Evolutionary conservation across 2,113 vertebrate species (phyloP).

Genomic region (Platichthys flesus): DNA sequence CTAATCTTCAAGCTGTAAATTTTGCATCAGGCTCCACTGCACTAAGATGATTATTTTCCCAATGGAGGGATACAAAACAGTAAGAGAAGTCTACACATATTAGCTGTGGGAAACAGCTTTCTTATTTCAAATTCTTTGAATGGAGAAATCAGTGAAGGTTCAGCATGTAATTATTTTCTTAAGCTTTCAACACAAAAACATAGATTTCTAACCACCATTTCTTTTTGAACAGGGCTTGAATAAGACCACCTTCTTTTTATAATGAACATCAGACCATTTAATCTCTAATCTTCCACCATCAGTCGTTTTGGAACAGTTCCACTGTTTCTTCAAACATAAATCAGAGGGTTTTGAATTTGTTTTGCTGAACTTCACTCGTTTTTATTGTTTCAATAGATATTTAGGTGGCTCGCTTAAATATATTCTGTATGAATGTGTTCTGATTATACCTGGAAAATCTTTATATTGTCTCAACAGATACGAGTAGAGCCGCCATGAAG

Average conservation of each 20-base stretch:
- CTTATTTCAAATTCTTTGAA: background rate
- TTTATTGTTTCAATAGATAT: background rate
- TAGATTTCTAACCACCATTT: background rate
- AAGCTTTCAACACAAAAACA: background rate
- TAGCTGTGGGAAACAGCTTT: background rate
- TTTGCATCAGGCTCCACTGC: constrained; percentile 6
- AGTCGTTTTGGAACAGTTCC: background rate
- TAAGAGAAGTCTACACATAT: background rate
- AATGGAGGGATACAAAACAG: background rate
- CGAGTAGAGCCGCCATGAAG: background rate
- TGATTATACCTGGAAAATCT: background rate
- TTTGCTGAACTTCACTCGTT: background rate
- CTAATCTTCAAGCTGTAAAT: constrained; percentile 43
- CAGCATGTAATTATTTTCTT: too few species aligned
- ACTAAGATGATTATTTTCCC: constrained; percentile 27
- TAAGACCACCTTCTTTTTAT: background rate
- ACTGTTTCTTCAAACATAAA: background rate
- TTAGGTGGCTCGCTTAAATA: background rate
- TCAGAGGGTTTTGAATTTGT: background rate
- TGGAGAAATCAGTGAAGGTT: background rate
- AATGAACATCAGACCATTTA: background rate
- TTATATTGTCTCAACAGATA: constrained; percentile 55
- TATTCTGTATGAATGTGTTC: background rate
- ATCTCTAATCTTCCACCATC: background rate
- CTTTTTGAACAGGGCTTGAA: background rate